phyloP scores from a whole-genome alignment of 2,113 vertebrate species.

The Strix uralensis region DNA sequence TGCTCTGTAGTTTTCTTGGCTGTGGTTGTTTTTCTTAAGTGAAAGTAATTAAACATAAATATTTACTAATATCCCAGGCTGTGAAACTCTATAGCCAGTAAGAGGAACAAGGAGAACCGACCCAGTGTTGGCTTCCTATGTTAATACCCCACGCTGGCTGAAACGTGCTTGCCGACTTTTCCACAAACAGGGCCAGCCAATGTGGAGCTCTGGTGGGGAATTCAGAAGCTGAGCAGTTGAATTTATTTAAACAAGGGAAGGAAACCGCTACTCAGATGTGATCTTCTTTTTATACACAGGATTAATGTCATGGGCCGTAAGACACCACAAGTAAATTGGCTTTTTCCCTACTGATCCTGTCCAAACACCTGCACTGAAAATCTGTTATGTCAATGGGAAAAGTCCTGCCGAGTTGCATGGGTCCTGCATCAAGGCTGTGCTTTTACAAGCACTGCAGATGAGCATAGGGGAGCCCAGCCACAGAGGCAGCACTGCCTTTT shows the following conservation, averaged over 20 bases:
- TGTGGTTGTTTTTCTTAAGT: constrained; percentile 52
- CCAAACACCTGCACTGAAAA: neutral
- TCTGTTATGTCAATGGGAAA: neutral
- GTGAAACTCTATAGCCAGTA: constrained; percentile 50
- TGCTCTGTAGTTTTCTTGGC: constrained; percentile 58
- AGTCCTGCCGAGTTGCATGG: fast-evolving
- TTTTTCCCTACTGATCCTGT: neutral
- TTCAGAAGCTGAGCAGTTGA: neutral
- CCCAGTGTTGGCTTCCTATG: neutral
- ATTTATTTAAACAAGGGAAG: neutral
- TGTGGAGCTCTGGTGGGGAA: neutral
- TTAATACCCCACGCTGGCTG: neutral
- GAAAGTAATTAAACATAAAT: constrained; percentile 66
- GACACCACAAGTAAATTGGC: neutral
- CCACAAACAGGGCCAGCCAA: neutral
- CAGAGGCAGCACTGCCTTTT: neutral
- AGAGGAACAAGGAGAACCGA: constrained; percentile 10
- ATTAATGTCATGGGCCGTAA: neutral
- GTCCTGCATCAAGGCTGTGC: neutral
- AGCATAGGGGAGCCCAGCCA: neutral
- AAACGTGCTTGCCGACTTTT: constrained; percentile 3
- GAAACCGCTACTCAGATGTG: neutral
- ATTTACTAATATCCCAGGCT: constrained; percentile 63
- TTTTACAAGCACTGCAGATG: neutral
- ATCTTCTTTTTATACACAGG: neutral